These are phyloP conservation scores for Netelia inedita DNA, from an alignment of 2,888 invertebrate species.

Conservation along the genomic window DNA sequence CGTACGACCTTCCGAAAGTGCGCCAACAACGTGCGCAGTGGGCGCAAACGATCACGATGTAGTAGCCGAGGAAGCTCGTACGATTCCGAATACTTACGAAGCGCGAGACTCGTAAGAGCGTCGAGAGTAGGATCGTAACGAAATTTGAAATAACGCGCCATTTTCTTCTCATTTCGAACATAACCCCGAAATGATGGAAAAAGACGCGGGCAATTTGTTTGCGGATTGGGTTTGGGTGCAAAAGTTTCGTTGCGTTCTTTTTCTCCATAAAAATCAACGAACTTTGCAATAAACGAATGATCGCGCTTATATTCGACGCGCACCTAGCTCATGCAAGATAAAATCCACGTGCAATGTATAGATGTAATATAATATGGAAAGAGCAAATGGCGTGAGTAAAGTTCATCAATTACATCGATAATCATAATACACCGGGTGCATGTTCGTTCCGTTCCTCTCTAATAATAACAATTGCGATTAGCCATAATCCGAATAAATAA, in stretches of 20 bases:
- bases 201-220: too few relatives aligned
- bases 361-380: background rate
- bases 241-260: background rate
- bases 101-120: background rate
- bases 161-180: background rate
- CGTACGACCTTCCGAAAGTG: conserved; percentile 65
- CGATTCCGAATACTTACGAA: conserved; percentile 10
- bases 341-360: background rate
- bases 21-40: conserved; percentile 60
- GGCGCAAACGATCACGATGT: background rate
- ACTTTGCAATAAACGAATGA: too few relatives aligned
- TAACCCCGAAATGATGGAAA: background rate
- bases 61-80: background rate
- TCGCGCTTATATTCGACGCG: background rate
- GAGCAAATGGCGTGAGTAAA: conserved; percentile 48
- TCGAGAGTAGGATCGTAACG: background rate
- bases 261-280: conserved; percentile 3
- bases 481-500: conserved; percentile 29
- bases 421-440: conserved; percentile 45
- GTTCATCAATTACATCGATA: conserved; percentile 61
- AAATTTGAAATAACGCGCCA: background rate
- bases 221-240: too few relatives aligned
- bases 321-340: background rate
- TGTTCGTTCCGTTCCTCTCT: conserved; percentile 41
- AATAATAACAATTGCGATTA: conserved; percentile 60